A percentile compares a stretch with the other conserved stretches of the same genome.
Conservation (phyloP, 2,797 vertebrate species). For the Cuniculus paca region DNA sequence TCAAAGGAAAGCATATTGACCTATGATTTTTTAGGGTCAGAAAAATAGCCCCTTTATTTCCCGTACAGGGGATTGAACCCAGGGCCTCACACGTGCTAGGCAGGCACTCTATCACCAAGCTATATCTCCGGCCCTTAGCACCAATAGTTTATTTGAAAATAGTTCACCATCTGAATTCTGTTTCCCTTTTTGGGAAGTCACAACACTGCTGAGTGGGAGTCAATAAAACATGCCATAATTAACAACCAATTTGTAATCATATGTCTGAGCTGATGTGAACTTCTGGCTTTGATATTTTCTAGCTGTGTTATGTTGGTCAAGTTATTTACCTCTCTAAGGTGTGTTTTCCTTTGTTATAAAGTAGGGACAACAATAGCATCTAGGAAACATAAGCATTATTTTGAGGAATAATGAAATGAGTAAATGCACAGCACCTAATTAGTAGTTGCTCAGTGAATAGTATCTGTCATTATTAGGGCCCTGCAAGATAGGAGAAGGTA, state of each 20-base stretch:
- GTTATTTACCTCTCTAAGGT: background rate
- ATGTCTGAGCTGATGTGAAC: background rate
- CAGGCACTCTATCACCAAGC: background rate
- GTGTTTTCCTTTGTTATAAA: background rate
- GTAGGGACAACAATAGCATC: background rate
- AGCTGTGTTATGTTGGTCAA: background rate
- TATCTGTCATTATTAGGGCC: background rate
- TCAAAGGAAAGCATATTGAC: background rate
- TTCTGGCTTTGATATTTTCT: background rate
- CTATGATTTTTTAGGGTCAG: constrained; percentile 2
- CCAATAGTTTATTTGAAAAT: background rate
- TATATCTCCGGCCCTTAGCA: background rate
- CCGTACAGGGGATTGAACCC: background rate
- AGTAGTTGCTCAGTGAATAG: background rate
- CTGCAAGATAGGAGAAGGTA: background rate
- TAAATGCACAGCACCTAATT: background rate
- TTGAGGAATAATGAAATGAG: background rate
- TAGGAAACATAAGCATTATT: background rate
- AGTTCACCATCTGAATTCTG: constrained; percentile 31
- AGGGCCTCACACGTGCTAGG: background rate
- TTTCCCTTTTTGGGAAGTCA: background rate
- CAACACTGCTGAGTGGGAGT: background rate
- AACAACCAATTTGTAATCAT: background rate
- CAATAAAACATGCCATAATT: background rate
- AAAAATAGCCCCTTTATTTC: background rate